phyloP scores from a whole-genome alignment of 2,888 invertebrate genomes.

The Tipula helvola region DNA sequence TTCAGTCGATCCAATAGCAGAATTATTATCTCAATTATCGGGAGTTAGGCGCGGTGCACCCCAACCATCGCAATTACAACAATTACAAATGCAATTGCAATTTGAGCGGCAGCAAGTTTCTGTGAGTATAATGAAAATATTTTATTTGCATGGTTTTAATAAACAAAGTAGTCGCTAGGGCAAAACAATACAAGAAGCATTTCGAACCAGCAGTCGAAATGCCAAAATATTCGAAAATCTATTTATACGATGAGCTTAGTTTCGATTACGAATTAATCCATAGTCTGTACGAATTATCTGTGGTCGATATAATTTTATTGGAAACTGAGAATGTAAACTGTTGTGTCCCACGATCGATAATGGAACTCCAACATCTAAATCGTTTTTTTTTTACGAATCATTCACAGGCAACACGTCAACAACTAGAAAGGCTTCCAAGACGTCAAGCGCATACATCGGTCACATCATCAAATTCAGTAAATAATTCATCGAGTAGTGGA shows the following conservation, averaged over 20 bases:
- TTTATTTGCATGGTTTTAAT: background rate
- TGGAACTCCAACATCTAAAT: background rate
- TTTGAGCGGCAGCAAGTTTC: slow-evolving; percentile 79
- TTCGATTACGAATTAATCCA: background rate
- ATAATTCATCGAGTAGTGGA: slow-evolving; percentile 40
- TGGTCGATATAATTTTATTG: background rate
- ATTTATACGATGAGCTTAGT: background rate
- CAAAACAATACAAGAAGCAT: background rate
- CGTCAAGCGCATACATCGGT: slow-evolving; percentile 59
- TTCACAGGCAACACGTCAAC: slow-evolving; percentile 65
- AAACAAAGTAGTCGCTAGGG: background rate
- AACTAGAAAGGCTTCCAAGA: slow-evolving; percentile 77
- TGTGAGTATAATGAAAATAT: slow-evolving; percentile 28
- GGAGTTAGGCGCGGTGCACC: slow-evolving; percentile 64
- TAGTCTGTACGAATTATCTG: background rate
- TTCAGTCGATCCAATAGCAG: slow-evolving; percentile 92
- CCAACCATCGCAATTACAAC: slow-evolving; percentile 72
- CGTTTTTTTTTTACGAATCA: background rate
- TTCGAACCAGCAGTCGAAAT: background rate
- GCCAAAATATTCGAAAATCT: background rate
- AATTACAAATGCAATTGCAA: slow-evolving; percentile 91
- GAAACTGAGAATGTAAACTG: background rate
- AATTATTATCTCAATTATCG: slow-evolving; percentile 87
- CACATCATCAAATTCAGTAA: slow-evolving; percentile 43
- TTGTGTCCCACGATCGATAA: background rate